A percentile compares a stretch with the other conserved stretches of the same genome.
Conservation (phyloP, 2,888 invertebrate species). For the Macroteleia sp. region DNA sequence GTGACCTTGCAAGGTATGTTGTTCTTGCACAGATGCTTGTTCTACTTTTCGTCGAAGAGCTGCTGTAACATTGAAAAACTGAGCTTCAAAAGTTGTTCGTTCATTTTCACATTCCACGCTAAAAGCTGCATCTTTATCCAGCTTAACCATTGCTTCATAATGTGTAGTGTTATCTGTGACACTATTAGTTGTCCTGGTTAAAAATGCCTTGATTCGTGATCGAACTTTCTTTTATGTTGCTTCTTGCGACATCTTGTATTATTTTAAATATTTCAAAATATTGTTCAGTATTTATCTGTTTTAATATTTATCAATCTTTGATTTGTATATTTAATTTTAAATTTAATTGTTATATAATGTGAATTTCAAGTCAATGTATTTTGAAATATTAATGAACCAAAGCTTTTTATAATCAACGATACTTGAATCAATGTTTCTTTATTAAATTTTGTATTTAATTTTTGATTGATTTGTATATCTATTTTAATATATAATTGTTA, state of each 20-base stretch:
- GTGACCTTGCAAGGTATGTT: not conserved
- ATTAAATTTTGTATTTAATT: too few relatives aligned
- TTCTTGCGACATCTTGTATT: not conserved
- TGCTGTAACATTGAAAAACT: not conserved
- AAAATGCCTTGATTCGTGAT: slow-evolving; percentile 1
- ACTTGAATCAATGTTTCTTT: too few relatives aligned
- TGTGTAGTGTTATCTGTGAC: not conserved
- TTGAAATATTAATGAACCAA: not conserved
- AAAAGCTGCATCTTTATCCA: not conserved
- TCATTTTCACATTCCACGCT: not conserved
- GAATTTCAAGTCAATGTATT: not conserved
- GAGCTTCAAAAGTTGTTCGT: not conserved
- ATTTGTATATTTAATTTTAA: not conserved
- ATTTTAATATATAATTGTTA: too few relatives aligned
- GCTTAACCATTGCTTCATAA: slow-evolving; percentile 1
- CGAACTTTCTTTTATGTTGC: not conserved
- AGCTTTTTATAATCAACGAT: too few relatives aligned
- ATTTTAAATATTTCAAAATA: not conserved
- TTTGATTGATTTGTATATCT: too few relatives aligned
- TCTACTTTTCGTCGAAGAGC: not conserved
- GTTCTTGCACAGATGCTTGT: not conserved
- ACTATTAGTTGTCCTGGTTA: not conserved
- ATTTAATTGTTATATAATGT: too few relatives aligned
- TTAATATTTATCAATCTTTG: too few relatives aligned
- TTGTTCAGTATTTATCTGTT: not conserved